Conservation (phyloP, 2,797 vertebrate species). For the Sebastes alutus region DNA sequence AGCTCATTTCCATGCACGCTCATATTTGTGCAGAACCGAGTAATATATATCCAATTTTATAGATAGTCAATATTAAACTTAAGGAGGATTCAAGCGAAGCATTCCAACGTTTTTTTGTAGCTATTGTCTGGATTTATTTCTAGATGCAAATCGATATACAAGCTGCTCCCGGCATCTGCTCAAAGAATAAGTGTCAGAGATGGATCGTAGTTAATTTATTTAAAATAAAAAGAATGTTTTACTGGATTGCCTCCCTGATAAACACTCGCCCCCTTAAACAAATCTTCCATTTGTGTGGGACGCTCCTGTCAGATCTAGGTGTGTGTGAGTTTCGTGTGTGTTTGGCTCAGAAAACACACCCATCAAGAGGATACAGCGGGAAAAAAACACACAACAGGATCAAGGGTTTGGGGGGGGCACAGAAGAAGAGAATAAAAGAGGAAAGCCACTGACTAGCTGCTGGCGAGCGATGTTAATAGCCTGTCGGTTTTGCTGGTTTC, state of each 20-base stretch:
- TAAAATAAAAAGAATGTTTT: constrained; percentile 42
- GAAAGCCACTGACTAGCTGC: constrained; percentile 60
- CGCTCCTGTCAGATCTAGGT: constrained; percentile 21
- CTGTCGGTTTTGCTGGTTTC: constrained; percentile 58
- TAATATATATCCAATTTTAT: background rate
- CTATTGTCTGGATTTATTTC: constrained; percentile 41
- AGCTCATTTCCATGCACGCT: background rate
- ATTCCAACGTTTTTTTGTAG: constrained; percentile 11
- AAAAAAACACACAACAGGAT: constrained; percentile 3
- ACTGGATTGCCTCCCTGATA: constrained; percentile 41
- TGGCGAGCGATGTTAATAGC: constrained; percentile 61
- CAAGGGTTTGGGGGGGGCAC: background rate
- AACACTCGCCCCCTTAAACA: constrained; percentile 32
- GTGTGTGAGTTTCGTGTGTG: constrained; percentile 23
- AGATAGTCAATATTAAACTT: background rate
- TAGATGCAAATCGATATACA: constrained; percentile 32
- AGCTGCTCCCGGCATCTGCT: constrained; percentile 58
- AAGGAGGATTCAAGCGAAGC: background rate
- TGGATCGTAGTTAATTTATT: constrained; percentile 37
- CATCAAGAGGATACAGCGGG: constrained; percentile 3
- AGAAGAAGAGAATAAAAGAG: constrained; percentile 46
- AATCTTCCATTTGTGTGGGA: constrained; percentile 43
- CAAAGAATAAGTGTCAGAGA: constrained; percentile 49
- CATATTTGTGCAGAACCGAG: background rate
- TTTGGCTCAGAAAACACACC: constrained; percentile 32